Base-by-base conservation (phyloP, 2,113 vertebrate genomes). In the Tychaedon coryphoeus region DNA sequence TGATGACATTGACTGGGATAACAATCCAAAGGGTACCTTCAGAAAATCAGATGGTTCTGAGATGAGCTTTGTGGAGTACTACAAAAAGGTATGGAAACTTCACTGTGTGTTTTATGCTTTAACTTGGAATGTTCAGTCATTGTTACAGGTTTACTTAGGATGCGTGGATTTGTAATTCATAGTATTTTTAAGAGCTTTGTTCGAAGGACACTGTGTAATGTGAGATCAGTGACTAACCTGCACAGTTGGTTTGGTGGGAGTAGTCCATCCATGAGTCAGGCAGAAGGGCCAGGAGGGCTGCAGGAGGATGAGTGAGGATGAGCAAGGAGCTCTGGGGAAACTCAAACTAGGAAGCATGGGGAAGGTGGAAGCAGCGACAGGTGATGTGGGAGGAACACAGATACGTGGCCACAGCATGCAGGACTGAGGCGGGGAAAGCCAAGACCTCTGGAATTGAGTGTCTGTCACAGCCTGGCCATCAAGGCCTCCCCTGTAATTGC, bases 1-100 rank as follows among this genome's bases (percentile, higher is more conserved):
- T 26, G 99, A 99, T 85, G 99, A 99, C 48, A 99, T 99, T 1
- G 98, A 99, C 50, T 99, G 99, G 99, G 98, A 99, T 95, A 98
- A 98, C 65, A 99, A 91, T 43, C 99, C 99, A 14, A 97, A 66
- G 67, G 98, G 98, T 90, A 99, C 98, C 25, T 99, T 99, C 74
- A 98, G 77, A 92, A 99, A 95, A 91, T 96, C 98, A 13, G 98
- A 99, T 26, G 98, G 98, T 53, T 77, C 96, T 2, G 98, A 99
- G 9, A 97, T 99, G 77, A 98, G 97, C 92, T 99, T 98, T 57
- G 92, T 98, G 76, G 97, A 99, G 25, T 99, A 99, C 96, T 99
- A 98, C 95, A 98, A 94, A 93, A 98, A 69, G 97, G 99, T 99
- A 98, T 53, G 95, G 58, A 70, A 74, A n/a, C 24, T 15, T 28